These are phyloP conservation scores for Chaunax sp. DNA, from an alignment of 2,797 vertebrate species.

Conservation along the genomic window DNA sequence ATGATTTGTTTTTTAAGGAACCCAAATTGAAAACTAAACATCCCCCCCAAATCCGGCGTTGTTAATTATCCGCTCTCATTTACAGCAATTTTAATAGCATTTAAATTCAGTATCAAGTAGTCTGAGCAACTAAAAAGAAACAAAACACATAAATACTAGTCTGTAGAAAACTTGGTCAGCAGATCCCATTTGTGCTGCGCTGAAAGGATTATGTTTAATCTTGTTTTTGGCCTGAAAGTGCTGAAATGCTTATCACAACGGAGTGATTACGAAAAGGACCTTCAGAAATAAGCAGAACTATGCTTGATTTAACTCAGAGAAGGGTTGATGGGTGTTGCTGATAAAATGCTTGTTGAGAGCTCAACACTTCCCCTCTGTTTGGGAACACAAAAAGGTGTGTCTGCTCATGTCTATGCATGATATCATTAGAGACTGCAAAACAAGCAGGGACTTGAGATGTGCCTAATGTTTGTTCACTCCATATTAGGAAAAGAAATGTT, in stretches of 20 bases:
- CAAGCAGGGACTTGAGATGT: slow-evolving; percentile 69
- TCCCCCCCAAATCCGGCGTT: too few species aligned
- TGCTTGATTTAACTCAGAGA: not conserved
- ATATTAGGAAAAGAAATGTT: slow-evolving; percentile 61
- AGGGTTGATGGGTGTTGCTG: slow-evolving; percentile 22
- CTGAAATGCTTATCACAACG: slow-evolving; percentile 35
- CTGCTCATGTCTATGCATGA: slow-evolving; percentile 74
- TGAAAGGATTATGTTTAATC: slow-evolving; percentile 33
- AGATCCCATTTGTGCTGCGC: not conserved
- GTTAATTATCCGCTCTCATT: too few species aligned
- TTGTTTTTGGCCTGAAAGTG: slow-evolving; percentile 40
- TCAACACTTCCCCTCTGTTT: slow-evolving; percentile 36
- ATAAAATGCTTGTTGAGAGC: slow-evolving; percentile 12
- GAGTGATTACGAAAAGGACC: slow-evolving; percentile 36
- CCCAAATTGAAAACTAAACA: too few species aligned
- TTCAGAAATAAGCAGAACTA: slow-evolving; percentile 15
- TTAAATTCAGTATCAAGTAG: too few species aligned
- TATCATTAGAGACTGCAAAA: slow-evolving; percentile 67
- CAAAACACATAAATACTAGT: too few species aligned
- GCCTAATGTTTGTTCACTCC: slow-evolving; percentile 52
- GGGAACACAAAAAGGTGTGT: slow-evolving; percentile 71
- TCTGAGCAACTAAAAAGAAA: too few species aligned
- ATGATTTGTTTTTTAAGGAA: too few species aligned
- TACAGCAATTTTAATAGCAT: too few species aligned
- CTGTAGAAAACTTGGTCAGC: too few species aligned